These are phyloP conservation scores for Azemiops feae DNA, from an alignment of 2,113 vertebrate species.

Conservation along the genomic window DNA sequence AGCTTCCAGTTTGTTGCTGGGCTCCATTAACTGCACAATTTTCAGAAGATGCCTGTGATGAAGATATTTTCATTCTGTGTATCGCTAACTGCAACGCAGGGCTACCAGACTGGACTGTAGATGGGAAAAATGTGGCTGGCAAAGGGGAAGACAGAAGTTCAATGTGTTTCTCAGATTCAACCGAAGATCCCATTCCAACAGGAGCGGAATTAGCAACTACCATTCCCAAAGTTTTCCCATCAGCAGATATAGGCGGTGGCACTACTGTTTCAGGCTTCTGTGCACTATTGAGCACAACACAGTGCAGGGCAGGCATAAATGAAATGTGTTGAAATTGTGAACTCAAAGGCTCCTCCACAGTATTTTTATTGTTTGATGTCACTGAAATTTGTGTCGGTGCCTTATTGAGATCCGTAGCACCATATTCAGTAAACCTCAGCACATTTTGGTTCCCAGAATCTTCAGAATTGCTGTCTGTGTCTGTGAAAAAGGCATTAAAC, in stretches of 20 bases:
- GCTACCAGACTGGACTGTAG: slow-evolving; percentile 67
- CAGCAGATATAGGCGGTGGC: slow-evolving; percentile 70
- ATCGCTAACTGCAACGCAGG: slow-evolving; percentile 78
- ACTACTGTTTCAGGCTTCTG: slow-evolving; percentile 71
- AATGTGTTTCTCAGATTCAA: slow-evolving; percentile 77
- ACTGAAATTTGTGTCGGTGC: slow-evolving; percentile 68
- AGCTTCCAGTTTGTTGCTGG: slow-evolving; percentile 70
- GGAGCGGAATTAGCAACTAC: slow-evolving; percentile 69
- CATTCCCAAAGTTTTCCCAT: slow-evolving; percentile 76
- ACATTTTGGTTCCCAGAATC: slow-evolving; percentile 76
- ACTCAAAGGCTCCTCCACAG: slow-evolving; percentile 67
- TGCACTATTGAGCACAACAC: slow-evolving; percentile 78
- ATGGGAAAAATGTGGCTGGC: slow-evolving; percentile 72
- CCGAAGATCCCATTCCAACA: slow-evolving; percentile 64
- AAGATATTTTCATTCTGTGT: slow-evolving; percentile 80
- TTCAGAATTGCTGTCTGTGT: slow-evolving; percentile 91
- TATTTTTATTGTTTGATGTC: slow-evolving; percentile 61
- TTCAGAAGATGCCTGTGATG: slow-evolving; percentile 72
- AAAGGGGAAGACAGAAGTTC: slow-evolving; percentile 72
- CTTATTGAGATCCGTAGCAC: slow-evolving; percentile 63
- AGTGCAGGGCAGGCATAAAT: slow-evolving; percentile 81
- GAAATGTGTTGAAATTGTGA: slow-evolving; percentile 76
- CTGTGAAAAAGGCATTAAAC: slow-evolving; percentile 58
- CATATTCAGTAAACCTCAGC: slow-evolving; percentile 69
- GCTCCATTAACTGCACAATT: slow-evolving; percentile 66